These are phyloP conservation scores for Notiomystis cincta DNA, from an alignment of 2,113 vertebrate genomes.

Conservation along the genomic window DNA sequence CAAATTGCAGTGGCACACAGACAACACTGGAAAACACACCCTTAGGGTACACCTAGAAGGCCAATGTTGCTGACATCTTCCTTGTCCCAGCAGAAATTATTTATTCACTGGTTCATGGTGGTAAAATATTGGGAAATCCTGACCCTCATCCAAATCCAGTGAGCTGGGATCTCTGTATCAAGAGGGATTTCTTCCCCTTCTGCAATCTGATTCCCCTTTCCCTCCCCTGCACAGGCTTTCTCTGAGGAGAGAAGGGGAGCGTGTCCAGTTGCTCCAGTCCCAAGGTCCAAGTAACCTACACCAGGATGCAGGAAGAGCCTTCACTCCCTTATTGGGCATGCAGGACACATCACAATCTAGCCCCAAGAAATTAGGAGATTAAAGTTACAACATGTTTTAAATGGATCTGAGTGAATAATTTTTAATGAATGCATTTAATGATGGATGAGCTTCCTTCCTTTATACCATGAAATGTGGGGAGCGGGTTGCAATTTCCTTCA, in stretches of 20 bases:
- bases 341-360: not conserved
- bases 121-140: not conserved
- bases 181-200: not conserved
- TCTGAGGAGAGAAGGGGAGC: not conserved
- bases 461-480: not conserved
- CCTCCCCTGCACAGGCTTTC: not conserved
- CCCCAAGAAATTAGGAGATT: slow-evolving; percentile 43
- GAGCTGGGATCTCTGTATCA: not conserved
- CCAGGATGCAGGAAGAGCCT: not conserved
- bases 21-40: not conserved
- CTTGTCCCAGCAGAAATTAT: not conserved
- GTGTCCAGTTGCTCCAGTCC: not conserved
- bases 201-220: not conserved
- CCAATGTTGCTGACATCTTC: not conserved
- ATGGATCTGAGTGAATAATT: slow-evolving; percentile 36
- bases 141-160: not conserved
- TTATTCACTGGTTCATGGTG: not conserved
- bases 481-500: not conserved
- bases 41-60: not conserved
- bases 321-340: not conserved
- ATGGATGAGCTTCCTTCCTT: slow-evolving; percentile 29
- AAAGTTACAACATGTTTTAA: slow-evolving; percentile 23
- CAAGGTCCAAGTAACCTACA: not conserved
- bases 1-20: not conserved
- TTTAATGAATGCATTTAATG: slow-evolving; percentile 53